phyloP scores from a whole-genome alignment of 2,113 vertebrate genomes.

The Marmota monax region DNA sequence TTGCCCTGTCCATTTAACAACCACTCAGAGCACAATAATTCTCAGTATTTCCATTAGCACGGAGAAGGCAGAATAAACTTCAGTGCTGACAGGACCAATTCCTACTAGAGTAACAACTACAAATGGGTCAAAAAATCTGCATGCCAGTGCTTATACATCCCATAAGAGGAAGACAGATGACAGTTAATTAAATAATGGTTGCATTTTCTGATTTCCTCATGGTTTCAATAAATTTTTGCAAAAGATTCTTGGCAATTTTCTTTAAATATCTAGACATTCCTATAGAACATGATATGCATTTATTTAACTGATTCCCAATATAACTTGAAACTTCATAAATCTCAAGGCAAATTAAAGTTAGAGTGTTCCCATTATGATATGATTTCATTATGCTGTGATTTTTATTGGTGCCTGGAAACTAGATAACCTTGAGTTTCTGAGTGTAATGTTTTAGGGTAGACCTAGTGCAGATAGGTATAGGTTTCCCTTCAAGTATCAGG shows the following conservation, averaged over 20 bases:
- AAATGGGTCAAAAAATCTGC: not conserved
- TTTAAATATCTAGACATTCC: not conserved
- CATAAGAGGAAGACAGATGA: not conserved
- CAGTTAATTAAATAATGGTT: not conserved
- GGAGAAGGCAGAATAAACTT: not conserved
- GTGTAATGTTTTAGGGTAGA: not conserved
- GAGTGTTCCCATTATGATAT: not conserved
- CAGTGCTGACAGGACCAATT: not conserved
- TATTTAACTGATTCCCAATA: not conserved
- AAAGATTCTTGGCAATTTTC: conserved; percentile 7
- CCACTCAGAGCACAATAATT: not conserved
- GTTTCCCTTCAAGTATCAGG: not conserved
- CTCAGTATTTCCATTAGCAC: not conserved
- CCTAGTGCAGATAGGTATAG: not conserved
- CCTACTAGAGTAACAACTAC: not conserved
- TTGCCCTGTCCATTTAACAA: not conserved
- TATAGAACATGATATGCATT: not conserved
- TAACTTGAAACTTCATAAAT: conserved; percentile 10
- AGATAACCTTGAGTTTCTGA: conserved; percentile 5
- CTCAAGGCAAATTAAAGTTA: conserved; percentile 2
- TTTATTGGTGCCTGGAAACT: conserved; percentile 8
- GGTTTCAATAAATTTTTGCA: not conserved
- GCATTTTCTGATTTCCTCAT: not conserved
- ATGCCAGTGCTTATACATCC: not conserved
- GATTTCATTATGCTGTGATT: conserved; percentile 26